Evolutionary conservation across 2,797 vertebrate genomes (phyloP).

Genomic region (Spea hammondii): DNA sequence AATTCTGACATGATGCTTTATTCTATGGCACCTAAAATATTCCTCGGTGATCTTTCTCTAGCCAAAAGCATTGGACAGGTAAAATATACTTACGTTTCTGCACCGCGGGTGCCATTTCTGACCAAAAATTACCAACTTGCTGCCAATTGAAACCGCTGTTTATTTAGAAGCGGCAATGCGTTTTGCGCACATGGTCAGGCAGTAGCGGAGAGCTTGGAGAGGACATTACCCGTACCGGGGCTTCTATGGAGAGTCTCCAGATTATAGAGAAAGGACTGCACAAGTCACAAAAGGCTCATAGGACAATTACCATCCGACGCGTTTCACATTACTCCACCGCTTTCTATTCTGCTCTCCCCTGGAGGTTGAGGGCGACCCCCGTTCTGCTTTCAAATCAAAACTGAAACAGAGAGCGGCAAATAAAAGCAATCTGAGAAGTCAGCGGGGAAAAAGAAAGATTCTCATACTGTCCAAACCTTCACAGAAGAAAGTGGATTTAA

Average conservation of each 20-base stretch:
- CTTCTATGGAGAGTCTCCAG: no score
- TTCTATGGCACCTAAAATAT: not conserved
- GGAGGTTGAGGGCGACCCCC: no score
- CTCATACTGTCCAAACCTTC: not conserved
- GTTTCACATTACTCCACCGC: no score
- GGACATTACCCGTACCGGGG: no score
- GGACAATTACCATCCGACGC: no score
- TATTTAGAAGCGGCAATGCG: slow-evolving; percentile 6
- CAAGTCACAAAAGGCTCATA: no score
- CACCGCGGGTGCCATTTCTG: slow-evolving; percentile 7
- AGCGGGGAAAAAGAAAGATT: not conserved
- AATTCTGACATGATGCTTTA: no score
- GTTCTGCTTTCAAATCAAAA: no score
- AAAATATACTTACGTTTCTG: slow-evolving; percentile 15
- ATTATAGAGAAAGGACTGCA: no score
- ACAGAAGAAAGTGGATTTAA: not conserved
- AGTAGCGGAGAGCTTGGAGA: not conserved
- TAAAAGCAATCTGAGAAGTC: not conserved
- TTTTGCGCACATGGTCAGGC: not conserved
- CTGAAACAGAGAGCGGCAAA: not conserved
- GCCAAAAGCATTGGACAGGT: slow-evolving; percentile 9
- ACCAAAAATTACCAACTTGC: slow-evolving; percentile 13
- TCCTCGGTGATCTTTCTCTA: not conserved
- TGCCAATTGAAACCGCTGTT: slow-evolving; percentile 18
- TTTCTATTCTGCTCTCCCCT: no score